These are phyloP conservation scores for Drosophila littoralis DNA, from an alignment of 1,140 invertebrate genomes.

Conservation along the genomic window DNA sequence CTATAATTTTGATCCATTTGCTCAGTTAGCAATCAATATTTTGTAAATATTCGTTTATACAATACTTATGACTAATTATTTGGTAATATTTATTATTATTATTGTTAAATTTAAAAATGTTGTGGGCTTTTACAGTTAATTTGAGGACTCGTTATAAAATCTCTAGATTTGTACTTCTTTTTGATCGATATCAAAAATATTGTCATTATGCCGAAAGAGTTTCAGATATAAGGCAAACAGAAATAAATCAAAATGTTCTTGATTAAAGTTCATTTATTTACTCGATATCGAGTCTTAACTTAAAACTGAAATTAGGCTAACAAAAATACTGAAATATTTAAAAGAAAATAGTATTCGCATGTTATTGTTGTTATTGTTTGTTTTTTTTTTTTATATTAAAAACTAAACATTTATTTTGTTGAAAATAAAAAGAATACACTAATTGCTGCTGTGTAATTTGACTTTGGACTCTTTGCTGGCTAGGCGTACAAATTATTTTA, in stretches of 20 bases:
- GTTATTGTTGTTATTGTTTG: conserved; percentile 14
- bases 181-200: conserved; percentile 75
- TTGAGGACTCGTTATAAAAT: conserved; percentile 50
- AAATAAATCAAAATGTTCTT: conserved; percentile 28
- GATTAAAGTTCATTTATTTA: conserved; percentile 45
- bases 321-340: conserved; percentile 56
- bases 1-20: conserved; percentile 72
- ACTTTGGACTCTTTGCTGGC: conserved; percentile 73
- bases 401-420: conserved; percentile 60
- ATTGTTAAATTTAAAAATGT: conserved; percentile 35
- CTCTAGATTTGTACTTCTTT: conserved; percentile 79
- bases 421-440: conserved; percentile 62
- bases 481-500: conserved; percentile 60
- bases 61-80: conserved; percentile 11
- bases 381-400: conserved; percentile 31
- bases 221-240: conserved; percentile 29
- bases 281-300: conserved; percentile 22
- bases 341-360: conserved; percentile 38
- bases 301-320: conserved; percentile 26
- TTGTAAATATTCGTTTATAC: conserved; percentile 41
- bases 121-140: conserved; percentile 16
- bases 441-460: conserved; percentile 59
- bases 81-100: conserved; percentile 10
- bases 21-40: conserved; percentile 51
- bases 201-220: conserved; percentile 63